Base-by-base conservation (phyloP, 2,888 invertebrate species). In the Lomographa bimaculata region DNA sequence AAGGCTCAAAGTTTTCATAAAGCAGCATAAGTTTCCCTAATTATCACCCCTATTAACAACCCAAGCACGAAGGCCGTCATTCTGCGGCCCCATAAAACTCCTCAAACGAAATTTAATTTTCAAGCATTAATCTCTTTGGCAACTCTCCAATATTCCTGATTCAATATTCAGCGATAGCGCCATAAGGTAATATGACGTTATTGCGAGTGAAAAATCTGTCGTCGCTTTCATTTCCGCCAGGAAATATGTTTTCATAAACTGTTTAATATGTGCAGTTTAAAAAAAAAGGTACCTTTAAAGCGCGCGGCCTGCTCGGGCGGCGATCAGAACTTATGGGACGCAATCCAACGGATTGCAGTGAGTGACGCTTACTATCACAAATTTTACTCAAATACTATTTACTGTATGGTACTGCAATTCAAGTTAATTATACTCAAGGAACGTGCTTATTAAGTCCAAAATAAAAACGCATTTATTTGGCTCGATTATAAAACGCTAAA, bases 71-170 rank as follows among this genome's bases (percentile, higher is more conserved):
- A 32, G 30, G 30, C 24, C 49, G 38, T 40, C 26, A 42, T 38
- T 28, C 34, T 34, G 33, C 9, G 42, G 43, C 33, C 19, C 43
- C 36, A 41, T 50, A 43, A 50, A 48, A 43, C 37, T 41, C 26
- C 39, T 48, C 44, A 42, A 41, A 41, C 24, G 20, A 42, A 49
- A 60, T 57, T 56, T 51, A 64, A 64, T 55, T 60, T 57, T 48
- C 50, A 27, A 38, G 47, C 44, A 46, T 46, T 46, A 56, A 62
- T 53, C 40, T 64, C 60, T 46, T 55, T 64, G 64, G 64, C 39
- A 28, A 29, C 23, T 10, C 35, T 60, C 64, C 64, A 64, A 42
- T 53, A 46, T 50, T 46, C 44, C 42, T 39, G 26, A 46, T 51
- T 49, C 51, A 54, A 54, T 50, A 54, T 54, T 49, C 48, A 19